Conservation (phyloP, 2,797 vertebrate genomes). For the Propithecus perrieri region DNA sequence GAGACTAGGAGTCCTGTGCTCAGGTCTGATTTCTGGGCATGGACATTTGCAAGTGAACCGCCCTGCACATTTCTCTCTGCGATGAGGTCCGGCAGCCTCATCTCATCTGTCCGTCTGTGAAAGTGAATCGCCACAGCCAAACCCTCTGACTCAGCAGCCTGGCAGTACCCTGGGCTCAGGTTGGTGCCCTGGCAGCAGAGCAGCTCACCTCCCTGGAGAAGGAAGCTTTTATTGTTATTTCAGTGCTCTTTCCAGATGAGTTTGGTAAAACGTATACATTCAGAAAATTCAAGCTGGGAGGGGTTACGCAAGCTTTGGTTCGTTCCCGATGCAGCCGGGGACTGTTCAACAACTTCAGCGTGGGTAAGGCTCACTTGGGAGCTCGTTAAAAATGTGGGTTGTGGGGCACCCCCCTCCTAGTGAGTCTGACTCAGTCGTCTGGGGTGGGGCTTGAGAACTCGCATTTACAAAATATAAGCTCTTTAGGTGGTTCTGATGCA, state of each 20-base stretch:
- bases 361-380: neutral
- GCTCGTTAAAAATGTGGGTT: neutral
- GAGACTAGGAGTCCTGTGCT: neutral
- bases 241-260: neutral
- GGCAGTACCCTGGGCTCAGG: neutral
- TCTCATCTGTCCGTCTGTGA: neutral
- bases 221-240: neutral
- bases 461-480: neutral
- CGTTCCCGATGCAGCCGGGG: neutral
- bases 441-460: neutral
- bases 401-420: accelerated
- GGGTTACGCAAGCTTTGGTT: neutral
- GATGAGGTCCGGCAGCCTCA: neutral
- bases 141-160: neutral
- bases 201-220: neutral
- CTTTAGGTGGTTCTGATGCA: neutral
- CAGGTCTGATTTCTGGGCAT: neutral
- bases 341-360: accelerated
- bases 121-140: neutral
- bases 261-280: neutral
- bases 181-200: neutral
- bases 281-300: neutral
- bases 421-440: neutral
- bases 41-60: neutral
- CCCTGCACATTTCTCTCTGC: neutral